These are phyloP conservation scores for Characodon lateralis DNA, from an alignment of 2,797 vertebrate species.

Conservation along the genomic window DNA sequence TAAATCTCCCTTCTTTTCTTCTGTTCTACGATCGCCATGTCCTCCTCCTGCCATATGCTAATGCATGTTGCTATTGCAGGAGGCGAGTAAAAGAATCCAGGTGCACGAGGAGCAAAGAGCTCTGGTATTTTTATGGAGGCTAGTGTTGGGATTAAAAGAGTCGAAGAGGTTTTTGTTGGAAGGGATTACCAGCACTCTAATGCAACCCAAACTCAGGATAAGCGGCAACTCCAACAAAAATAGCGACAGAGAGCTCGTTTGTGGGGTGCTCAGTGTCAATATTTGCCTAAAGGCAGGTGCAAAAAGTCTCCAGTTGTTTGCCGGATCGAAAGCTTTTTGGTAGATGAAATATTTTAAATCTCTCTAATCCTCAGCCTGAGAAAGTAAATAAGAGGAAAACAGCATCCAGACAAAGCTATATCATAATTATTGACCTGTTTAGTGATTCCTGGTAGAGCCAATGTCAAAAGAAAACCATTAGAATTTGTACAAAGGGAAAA, in stretches of 20 bases:
- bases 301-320: slow-evolving; percentile 50
- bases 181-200: slow-evolving; percentile 82
- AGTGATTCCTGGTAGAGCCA: neutral
- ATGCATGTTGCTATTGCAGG: slow-evolving; percentile 83
- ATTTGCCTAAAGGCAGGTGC: slow-evolving; percentile 84
- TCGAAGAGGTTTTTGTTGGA: slow-evolving; percentile 83
- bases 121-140: slow-evolving; percentile 80
- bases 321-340: slow-evolving; percentile 16
- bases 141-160: slow-evolving; percentile 71
- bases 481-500: too few species aligned
- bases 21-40: slow-evolving; percentile 79
- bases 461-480: too few species aligned
- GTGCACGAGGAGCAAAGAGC: slow-evolving; percentile 80
- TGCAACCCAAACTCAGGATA: slow-evolving; percentile 74
- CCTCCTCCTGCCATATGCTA: slow-evolving; percentile 89
- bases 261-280: slow-evolving; percentile 77
- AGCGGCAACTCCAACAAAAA: slow-evolving; percentile 67
- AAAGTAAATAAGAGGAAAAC: slow-evolving; percentile 52
- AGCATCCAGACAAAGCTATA: slow-evolving; percentile 13
- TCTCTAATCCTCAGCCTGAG: slow-evolving; percentile 48
- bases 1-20: slow-evolving; percentile 88
- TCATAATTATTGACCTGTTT: neutral
- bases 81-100: slow-evolving; percentile 86
- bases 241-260: slow-evolving; percentile 54
- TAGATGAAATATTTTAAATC: slow-evolving; percentile 1